These are phyloP conservation scores for Drosophila pectinifera DNA, from an alignment of 1,140 invertebrate genomes.

Conservation along the genomic window DNA sequence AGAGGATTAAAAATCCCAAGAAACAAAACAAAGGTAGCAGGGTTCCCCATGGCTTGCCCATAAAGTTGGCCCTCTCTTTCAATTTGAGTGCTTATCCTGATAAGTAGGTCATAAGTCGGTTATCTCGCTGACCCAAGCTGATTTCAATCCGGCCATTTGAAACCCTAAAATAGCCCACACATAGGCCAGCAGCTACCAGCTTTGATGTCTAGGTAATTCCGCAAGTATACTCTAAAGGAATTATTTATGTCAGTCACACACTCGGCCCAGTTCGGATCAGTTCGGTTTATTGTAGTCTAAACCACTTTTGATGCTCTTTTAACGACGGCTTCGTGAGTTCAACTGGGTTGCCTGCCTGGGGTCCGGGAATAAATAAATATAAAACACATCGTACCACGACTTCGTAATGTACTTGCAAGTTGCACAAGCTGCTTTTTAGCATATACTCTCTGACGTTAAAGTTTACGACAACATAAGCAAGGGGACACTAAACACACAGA, in stretches of 20 bases:
- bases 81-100: constrained; percentile 10
- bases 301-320: constrained; percentile 55
- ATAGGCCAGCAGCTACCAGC: background rate
- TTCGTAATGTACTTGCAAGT: constrained; percentile 33
- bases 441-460: constrained; percentile 51
- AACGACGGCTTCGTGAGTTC: constrained; percentile 54
- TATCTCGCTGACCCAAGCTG: constrained; percentile 41
- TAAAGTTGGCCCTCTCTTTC: constrained; percentile 16
- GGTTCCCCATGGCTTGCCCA: background rate
- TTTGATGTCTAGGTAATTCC: constrained; percentile 45
- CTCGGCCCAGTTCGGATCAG: background rate
- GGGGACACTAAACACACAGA: constrained; percentile 47
- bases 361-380: constrained; percentile 47
- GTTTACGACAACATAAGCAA: constrained; percentile 44
- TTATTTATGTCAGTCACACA: constrained; percentile 48
- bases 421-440: constrained; percentile 38
- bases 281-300: constrained; percentile 27
- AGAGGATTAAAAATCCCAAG: constrained; percentile 32
- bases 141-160: constrained; percentile 27
- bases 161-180: constrained; percentile 24
- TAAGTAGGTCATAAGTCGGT: constrained; percentile 43
- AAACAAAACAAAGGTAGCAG: constrained; percentile 20
- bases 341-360: constrained; percentile 1
- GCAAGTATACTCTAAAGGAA: constrained; percentile 21
- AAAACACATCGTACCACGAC: constrained; percentile 53